A percentile compares a stretch with the other conserved stretches of the same genome.
phyloP scores from a whole-genome alignment of 2,888 invertebrate species.

The Fragum whitleyi region DNA sequence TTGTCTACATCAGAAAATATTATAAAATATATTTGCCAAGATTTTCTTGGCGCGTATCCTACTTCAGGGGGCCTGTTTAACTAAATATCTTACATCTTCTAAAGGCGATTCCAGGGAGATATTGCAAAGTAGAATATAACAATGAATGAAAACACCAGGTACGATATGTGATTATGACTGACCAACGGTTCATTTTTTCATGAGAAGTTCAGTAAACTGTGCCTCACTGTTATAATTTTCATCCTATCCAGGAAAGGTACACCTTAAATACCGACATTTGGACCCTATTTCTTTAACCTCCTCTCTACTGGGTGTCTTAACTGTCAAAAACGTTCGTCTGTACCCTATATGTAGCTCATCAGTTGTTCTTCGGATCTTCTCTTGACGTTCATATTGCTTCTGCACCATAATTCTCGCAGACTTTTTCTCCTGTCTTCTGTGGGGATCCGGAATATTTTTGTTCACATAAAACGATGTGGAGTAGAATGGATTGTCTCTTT shows the following conservation, averaged over 20 bases:
- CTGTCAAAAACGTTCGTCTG: constrained; percentile 65
- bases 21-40: no score
- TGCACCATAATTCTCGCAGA: constrained; percentile 69
- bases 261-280: constrained; percentile 68
- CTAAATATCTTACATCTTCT: no score
- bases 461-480: constrained; percentile 70
- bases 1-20: no score
- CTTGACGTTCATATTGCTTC: constrained; percentile 72
- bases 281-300: constrained; percentile 70
- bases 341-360: constrained; percentile 73
- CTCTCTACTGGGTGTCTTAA: constrained; percentile 60
- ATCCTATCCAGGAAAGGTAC: constrained; percentile 22
- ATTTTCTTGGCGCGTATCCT: no score
- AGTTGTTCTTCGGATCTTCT: constrained; percentile 72
- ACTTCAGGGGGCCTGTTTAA: no score
- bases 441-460: constrained; percentile 64
- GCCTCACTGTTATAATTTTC: no score
- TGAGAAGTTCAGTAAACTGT: no score
- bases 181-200: no score
- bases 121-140: no score
- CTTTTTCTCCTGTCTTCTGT: constrained; percentile 49
- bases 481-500: constrained; percentile 66
- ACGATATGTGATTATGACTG: no score
- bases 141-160: no score
- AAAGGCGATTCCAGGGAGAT: no score